Base-by-base conservation (phyloP, 1,140 invertebrate species). In the Contarinia nasturtii region DNA sequence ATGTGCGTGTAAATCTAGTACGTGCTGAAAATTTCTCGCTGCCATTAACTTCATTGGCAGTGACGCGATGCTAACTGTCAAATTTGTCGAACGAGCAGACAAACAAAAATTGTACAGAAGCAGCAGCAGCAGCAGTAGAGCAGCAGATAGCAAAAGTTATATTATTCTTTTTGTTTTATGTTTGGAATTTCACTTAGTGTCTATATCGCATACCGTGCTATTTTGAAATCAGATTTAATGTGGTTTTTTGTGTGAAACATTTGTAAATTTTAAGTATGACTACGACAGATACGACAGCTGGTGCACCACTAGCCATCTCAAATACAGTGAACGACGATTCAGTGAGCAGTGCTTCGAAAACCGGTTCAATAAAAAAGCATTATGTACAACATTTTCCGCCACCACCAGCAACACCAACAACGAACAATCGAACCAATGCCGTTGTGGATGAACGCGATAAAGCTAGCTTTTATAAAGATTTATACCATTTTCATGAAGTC, bases 401-500 rank as follows among this genome's bases (percentile, higher is more conserved):
- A 27, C 36, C 2, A n/a, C 36, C 5, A 38, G 36, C 36, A 17
- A 17, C 36, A 38, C 36, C 36, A n/a, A n/a, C 14, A 14, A 34
- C 33, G 33, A 14, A 34, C 7, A 38, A 38, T 38, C 12, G 17
- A 5, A 38, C 36, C 17, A 76, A 77, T 64, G 71, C 74, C 51
- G 68, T 70, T 57, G 70, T 67, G 51, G 79, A 79, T 61, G 67
- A 75, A 53, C 65, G 72, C 60, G 80, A 82, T 64, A 74, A 77
- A 54, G 73, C 76, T 50, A 68, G 70, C 52, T 90, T 90, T 68
- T 65, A 87, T 51, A 75, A 77, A 55, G 85, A 87, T 56, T 67
- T 89, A 52, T 74, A 76, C 53, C 80, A 83, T 57, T 89, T 89
- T 59, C 86, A 89, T 63, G 79, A 84, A 49, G 77, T 75, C 50